Evolutionary conservation across 2,797 vertebrate species (phyloP), one percentile per base, ranked within the genome.

Genomic region (Nyctalus aviator): DNA sequence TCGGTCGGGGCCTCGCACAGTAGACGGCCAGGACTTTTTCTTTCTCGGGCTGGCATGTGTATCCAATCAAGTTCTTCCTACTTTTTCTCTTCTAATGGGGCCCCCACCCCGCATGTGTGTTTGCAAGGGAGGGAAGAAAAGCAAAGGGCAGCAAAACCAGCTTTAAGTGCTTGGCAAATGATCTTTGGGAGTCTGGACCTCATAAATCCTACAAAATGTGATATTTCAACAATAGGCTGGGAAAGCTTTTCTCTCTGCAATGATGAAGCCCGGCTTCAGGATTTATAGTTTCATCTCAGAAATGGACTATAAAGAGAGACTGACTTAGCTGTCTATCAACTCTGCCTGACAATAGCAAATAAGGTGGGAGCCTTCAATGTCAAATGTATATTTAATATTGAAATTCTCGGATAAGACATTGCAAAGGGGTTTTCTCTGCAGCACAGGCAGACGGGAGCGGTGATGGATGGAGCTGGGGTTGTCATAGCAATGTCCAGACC

Each of bases 111-210:
- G 66, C 5, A 53, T 92, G 93, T 89, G 88, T 93, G 93, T 93
- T 97, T 97, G 97, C 94, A 78, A 97, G 94, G 81, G 44, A 41
- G 96, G 85, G 93, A 94, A 94, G 97, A 97, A 98, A 96, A 97
- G 97, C 98, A 98, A 98, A 98, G 97, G 97, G 97, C 97, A 97
- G 98, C 95, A 98, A 98, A 98, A 98, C 96, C 93, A 96, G 97
- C 97, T 98, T 97, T 98, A 98, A 98, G 98, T 98, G 98, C 98
- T 98, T 98, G 98, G 98, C 98, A 98, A 98, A 98, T 98, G 98
- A 98, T 98, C 98, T 98, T 98, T 97, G 97, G 97, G 97, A 98
- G 98, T 98, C 98, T 98, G 96, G 97, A 97, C 96, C 96, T 97
- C 98, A 98, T 99, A 98, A 99, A 99, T 99, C 98, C 98, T 97